Conservation (phyloP, 2,888 invertebrate genomes). For the Thereva unica region DNA sequence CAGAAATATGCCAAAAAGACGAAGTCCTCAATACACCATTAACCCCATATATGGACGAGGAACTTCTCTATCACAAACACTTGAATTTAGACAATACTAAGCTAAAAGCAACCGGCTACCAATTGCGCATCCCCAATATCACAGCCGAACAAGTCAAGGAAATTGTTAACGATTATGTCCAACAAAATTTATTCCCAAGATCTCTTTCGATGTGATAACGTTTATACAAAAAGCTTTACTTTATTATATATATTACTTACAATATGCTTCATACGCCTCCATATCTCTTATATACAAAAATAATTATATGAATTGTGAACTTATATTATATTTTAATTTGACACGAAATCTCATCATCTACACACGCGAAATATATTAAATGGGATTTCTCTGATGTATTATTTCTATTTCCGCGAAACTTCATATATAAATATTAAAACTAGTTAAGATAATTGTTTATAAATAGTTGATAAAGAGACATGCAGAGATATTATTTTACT, state of each 20-base stretch:
- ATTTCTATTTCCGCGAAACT: too few relatives aligned
- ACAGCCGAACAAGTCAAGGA: slow-evolving; percentile 67
- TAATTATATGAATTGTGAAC: too few relatives aligned
- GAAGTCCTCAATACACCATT: slow-evolving; percentile 81
- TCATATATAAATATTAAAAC: too few relatives aligned
- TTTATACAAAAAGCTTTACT: neutral
- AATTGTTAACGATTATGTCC: slow-evolving; percentile 78
- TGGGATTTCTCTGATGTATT: too few relatives aligned
- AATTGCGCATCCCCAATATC: slow-evolving; percentile 65
- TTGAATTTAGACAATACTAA: slow-evolving; percentile 74
- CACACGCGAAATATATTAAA: too few relatives aligned
- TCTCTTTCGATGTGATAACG: slow-evolving; percentile 65
- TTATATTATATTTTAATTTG: too few relatives aligned
- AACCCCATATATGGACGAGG: slow-evolving; percentile 84
- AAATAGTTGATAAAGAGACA: too few relatives aligned
- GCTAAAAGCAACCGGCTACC: slow-evolving; percentile 66
- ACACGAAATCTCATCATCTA: too few relatives aligned
- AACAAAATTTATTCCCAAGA: slow-evolving; percentile 81
- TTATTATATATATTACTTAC: neutral
- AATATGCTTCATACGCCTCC: too few relatives aligned
- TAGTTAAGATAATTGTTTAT: too few relatives aligned
- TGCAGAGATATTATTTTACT: too few relatives aligned
- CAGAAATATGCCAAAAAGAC: slow-evolving; percentile 77
- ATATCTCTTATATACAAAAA: too few relatives aligned
- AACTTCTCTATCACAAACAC: slow-evolving; percentile 79